phyloP scores from a whole-genome alignment of 23 tunicate genomes.

The Aplidium turbinatum region DNA sequence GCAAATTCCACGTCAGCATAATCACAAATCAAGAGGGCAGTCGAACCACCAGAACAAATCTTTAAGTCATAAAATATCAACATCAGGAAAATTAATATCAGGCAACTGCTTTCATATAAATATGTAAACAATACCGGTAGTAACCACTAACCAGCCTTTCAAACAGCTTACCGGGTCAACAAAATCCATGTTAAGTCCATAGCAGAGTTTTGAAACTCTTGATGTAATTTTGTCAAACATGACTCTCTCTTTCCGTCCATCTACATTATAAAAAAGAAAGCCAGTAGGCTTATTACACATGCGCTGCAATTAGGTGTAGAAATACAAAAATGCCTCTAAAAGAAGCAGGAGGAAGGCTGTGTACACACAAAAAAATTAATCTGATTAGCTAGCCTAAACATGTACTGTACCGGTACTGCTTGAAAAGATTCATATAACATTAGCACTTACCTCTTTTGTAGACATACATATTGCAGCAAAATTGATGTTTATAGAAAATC shows the following conservation, averaged over 20 bases:
- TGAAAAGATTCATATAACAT: neutral
- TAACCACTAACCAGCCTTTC: too few species aligned
- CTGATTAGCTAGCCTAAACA: constrained; percentile 7
- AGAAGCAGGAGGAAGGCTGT: neutral
- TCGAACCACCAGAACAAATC: too few species aligned
- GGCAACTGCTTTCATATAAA: too few species aligned
- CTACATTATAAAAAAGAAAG: constrained; percentile 19
- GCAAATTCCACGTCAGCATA: too few species aligned
- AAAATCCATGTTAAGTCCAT: constrained; percentile 94
- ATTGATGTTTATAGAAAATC: too few species aligned
- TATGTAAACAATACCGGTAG: too few species aligned
- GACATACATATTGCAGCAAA: constrained; percentile 64
- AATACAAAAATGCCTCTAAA: neutral
- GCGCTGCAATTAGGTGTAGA: neutral
- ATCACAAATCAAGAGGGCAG: too few species aligned
- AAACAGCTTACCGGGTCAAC: constrained; percentile 87
- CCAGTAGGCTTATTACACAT: neutral
- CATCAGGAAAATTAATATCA: too few species aligned
- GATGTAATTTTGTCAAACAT: constrained; percentile 99
- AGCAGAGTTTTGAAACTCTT: constrained; percentile 91
- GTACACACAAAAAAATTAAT: neutral
- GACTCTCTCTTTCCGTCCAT: constrained; percentile 92
- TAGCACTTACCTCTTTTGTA: constrained; percentile 59
- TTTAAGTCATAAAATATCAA: too few species aligned
- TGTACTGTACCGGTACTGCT: neutral